These are phyloP conservation scores for Chromoteleia sp. DNA, from an alignment of 2,888 invertebrate genomes.

Conservation along the genomic window DNA sequence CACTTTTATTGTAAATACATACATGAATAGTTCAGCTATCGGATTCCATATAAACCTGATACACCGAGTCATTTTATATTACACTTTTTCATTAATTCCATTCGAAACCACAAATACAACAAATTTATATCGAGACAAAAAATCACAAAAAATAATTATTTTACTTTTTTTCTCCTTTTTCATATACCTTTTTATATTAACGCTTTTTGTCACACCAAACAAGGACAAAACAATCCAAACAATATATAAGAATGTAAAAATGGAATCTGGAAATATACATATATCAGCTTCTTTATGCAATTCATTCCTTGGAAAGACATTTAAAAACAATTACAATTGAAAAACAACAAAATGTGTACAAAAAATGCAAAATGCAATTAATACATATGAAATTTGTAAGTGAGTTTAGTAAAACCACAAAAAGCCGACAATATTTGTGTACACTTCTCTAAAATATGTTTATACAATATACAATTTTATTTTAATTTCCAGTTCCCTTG, in stretches of 20 bases:
- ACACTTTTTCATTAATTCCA: conserved; percentile 31
- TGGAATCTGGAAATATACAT: conserved; percentile 35
- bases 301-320: conserved; percentile 37
- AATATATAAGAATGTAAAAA: conserved; percentile 41
- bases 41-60: conserved; percentile 54
- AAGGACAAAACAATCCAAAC: conserved; percentile 26
- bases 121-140: conserved; percentile 23
- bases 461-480: conserved; percentile 34
- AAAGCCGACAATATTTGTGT: neutral
- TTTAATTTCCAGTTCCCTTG: conserved; percentile 1
- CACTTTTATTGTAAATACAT: conserved; percentile 64
- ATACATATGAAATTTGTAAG: neutral
- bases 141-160: conserved; percentile 9
- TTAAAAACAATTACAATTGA: conserved; percentile 36
- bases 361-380: neutral
- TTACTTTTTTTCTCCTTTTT: conserved; percentile 4
- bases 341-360: conserved; percentile 49
- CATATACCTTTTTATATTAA: neutral
- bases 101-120: conserved; percentile 25
- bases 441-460: conserved; percentile 33
- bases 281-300: conserved; percentile 3
- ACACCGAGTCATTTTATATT: conserved; percentile 55
- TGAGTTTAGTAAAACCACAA: neutral
- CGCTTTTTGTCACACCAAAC: neutral
- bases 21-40: conserved; percentile 50